Evolutionary conservation across 64 coral and sea anemone species (phyloP).

Genomic region (Actinia equina): DNA sequence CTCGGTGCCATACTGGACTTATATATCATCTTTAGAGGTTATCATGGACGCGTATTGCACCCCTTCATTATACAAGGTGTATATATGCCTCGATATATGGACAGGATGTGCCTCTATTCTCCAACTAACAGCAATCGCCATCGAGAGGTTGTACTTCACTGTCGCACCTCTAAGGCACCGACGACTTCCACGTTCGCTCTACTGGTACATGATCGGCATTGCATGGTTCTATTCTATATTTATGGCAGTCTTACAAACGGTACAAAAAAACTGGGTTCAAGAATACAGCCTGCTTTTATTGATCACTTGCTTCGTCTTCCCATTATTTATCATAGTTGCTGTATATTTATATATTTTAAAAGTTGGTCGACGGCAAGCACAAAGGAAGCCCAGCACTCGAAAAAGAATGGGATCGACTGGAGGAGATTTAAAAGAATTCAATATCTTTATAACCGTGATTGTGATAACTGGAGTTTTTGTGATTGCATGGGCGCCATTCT

Average conservation of each 20-base stretch:
- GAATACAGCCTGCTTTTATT: conserved; percentile 37
- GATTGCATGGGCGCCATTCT: conserved; percentile 67
- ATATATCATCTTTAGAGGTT: conserved; percentile 23
- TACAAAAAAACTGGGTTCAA: conserved; percentile 53
- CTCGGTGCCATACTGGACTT: conserved; percentile 54
- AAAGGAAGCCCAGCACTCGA: conserved; percentile 5
- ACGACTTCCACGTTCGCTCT: conserved; percentile 23
- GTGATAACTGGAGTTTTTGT: conserved; percentile 65
- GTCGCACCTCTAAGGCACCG: conserved; percentile 69
- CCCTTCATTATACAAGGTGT: not conserved
- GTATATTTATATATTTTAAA: conserved; percentile 66
- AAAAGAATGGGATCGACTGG: conserved; percentile 13
- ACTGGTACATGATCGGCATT: conserved; percentile 35
- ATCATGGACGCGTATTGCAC: conserved; percentile 8
- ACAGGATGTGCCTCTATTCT: conserved; percentile 63
- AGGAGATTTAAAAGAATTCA: conserved; percentile 37
- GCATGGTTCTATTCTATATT: conserved; percentile 54
- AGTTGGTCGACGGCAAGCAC: conserved; percentile 31
- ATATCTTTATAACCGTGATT: conserved; percentile 48
- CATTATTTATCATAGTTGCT: conserved; percentile 56
- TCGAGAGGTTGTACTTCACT: conserved; percentile 64
- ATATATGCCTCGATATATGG: conserved; percentile 57
- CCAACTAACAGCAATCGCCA: conserved; percentile 63
- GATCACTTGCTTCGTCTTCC: conserved; percentile 45
- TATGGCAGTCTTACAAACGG: conserved; percentile 48